Percentiles rank a stretch among this genome's conserved stretches.
Conservation (phyloP, 2,113 vertebrate genomes). For the Bujurquina vittata region DNA sequence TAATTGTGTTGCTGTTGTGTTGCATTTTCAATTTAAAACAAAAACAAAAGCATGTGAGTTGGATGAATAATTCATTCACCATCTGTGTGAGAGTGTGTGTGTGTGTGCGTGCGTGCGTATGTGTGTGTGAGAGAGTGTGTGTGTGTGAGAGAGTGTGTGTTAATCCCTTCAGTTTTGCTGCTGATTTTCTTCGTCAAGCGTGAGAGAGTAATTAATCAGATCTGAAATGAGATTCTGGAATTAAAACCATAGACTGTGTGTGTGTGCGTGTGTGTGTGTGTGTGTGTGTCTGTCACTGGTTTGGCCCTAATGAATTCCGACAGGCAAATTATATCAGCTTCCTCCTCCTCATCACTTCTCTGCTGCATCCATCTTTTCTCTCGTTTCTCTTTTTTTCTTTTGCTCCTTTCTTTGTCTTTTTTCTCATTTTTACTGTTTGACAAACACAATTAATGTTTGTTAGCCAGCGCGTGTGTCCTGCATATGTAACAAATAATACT, state of each 20-base stretch:
- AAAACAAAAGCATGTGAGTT: constrained; percentile 37
- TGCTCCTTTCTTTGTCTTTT: neutral
- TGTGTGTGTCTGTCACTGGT: constrained; percentile 24
- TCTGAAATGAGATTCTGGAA: constrained; percentile 77
- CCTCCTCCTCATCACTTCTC: constrained; percentile 53
- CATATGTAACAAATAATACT: neutral
- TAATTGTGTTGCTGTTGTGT: constrained; percentile 49
- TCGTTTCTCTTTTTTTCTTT: neutral
- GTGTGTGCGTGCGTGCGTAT: constrained; percentile 1
- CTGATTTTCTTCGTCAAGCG: constrained; percentile 74
- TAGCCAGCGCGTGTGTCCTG: neutral
- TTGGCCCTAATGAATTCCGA: constrained; percentile 69
- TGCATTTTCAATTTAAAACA: constrained; percentile 52
- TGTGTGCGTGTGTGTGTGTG: constrained; percentile 13
- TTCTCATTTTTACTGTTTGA: neutral
- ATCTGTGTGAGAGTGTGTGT: constrained; percentile 20
- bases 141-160: too few relatives aligned
- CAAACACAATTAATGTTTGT: neutral
- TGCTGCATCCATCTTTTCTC: constrained; percentile 12
- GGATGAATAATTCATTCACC: constrained; percentile 62
- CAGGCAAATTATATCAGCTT: constrained; percentile 71
- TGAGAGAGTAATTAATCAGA: constrained; percentile 78
- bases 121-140: neutral
- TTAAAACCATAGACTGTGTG: constrained; percentile 52
- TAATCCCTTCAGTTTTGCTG: constrained; percentile 73